A percentile compares a stretch with the other conserved stretches of the same genome.
phyloP scores from a whole-genome alignment of 1,140 invertebrate species.

The Scaptodrosophila lebanonensis region DNA sequence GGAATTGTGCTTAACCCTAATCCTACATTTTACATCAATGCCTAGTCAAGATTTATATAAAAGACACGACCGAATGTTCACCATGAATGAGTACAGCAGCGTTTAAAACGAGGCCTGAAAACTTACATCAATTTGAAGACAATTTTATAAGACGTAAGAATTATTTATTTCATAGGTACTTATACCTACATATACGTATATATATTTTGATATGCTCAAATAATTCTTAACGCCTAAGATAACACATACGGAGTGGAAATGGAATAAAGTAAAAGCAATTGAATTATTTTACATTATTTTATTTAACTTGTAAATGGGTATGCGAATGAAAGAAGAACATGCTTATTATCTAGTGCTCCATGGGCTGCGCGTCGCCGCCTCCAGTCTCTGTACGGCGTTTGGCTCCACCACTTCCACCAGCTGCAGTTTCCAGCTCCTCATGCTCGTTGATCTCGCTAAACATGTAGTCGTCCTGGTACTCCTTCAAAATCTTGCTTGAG shows the following conservation, averaged over 20 bases:
- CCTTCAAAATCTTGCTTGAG: constrained; percentile 94
- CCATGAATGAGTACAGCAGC: too few relatives aligned
- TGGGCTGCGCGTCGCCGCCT: constrained; percentile 60
- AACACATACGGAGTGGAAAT: constrained; percentile 29
- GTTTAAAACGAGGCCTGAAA: constrained; percentile 6
- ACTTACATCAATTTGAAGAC: constrained; percentile 47
- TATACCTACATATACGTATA: constrained; percentile 24
- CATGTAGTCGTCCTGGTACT: constrained; percentile 97
- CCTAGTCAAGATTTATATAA: constrained; percentile 34
- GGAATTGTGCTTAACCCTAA: too few relatives aligned
- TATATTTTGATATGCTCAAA: constrained; percentile 63
- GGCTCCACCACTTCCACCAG: constrained; percentile 30
- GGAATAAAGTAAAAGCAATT: constrained; percentile 37
- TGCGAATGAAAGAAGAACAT: constrained; percentile 43
- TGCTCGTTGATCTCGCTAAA: constrained; percentile 84
- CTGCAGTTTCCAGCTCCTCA: constrained; percentile 46
- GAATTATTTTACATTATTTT: constrained; percentile 20
- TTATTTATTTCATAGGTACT: constrained; percentile 16
- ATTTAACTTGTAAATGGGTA: too few relatives aligned
- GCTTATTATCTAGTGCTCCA: constrained; percentile 56
- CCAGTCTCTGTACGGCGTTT: constrained; percentile 52
- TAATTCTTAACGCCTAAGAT: constrained; percentile 14
- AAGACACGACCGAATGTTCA: too few relatives aligned
- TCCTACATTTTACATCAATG: constrained; percentile 5
- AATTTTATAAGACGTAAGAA: constrained; percentile 38